phyloP scores from a whole-genome alignment of 2,888 invertebrate species.

The Drosophila ezoana region DNA sequence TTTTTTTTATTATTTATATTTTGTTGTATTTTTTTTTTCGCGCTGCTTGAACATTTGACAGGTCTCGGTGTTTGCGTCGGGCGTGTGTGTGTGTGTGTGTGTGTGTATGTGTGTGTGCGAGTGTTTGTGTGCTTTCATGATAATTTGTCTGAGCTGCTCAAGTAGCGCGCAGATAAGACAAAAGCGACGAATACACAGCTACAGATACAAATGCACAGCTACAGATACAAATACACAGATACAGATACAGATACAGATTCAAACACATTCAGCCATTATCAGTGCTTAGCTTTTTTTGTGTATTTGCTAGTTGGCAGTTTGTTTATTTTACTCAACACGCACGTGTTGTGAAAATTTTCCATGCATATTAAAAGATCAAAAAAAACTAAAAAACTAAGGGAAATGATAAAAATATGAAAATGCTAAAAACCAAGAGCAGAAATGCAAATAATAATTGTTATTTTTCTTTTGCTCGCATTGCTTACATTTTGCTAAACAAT shows the following conservation, averaged over 20 bases:
- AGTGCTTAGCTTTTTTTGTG: slow-evolving; percentile 1
- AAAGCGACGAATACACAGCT: slow-evolving; percentile 14
- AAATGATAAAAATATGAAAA: not conserved
- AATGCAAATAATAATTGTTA: slow-evolving; percentile 24
- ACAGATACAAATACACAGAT: slow-evolving; percentile 3
- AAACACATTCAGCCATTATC: slow-evolving; percentile 14
- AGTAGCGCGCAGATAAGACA: slow-evolving; percentile 39
- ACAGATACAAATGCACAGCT: slow-evolving; percentile 2
- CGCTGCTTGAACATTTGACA: slow-evolving; percentile 32
- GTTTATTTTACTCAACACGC: slow-evolving; percentile 15
- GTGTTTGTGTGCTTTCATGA: slow-evolving; percentile 7
- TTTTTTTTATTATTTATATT: slow-evolving; percentile 26
- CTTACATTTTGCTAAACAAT: slow-evolving; percentile 24
- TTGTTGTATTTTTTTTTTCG: slow-evolving; percentile 8
- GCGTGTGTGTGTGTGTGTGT: not conserved
- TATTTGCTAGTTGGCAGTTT: slow-evolving; percentile 2
- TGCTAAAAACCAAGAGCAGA: not conserved
- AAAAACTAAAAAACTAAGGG: not conserved
- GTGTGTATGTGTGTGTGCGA: slow-evolving; percentile 1
- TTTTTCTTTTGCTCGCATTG: slow-evolving; percentile 20
- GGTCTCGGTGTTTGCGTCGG: slow-evolving; percentile 6
- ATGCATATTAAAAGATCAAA: not conserved
- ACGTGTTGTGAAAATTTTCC: slow-evolving; percentile 42
- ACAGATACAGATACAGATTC: slow-evolving; percentile 2
- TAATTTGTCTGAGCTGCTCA: slow-evolving; percentile 32